Evolutionary conservation across 2,888 invertebrate species (phyloP).

Genomic region (Prenolepis imparis): DNA sequence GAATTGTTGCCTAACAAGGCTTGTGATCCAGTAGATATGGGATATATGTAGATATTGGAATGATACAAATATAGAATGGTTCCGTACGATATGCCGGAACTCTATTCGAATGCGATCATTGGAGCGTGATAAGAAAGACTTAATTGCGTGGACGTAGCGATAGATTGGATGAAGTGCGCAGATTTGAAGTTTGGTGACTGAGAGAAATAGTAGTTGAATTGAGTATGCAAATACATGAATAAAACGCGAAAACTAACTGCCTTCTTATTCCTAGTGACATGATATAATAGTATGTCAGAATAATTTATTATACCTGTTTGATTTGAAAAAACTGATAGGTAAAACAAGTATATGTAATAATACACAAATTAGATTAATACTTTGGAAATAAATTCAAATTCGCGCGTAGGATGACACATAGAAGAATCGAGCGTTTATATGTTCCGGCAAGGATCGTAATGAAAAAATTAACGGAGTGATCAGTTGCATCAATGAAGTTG

Average conservation of each 20-base stretch:
- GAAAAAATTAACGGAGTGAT: neutral
- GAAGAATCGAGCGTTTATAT: neutral
- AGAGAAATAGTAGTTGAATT: slow-evolving; percentile 16
- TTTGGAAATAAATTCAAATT: neutral
- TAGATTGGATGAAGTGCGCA: slow-evolving; percentile 43
- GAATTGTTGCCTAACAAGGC: neutral
- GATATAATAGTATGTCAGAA: slow-evolving; percentile 21
- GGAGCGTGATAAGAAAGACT: slow-evolving; percentile 47
- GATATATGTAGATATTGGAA: neutral
- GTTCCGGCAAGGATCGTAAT: neutral
- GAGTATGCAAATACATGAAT: slow-evolving; percentile 3
- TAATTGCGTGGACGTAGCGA: slow-evolving; percentile 40
- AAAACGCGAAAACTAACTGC: slow-evolving; percentile 38
- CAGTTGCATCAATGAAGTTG: neutral
- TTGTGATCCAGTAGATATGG: neutral
- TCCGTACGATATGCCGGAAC: slow-evolving; percentile 51
- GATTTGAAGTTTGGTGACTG: slow-evolving; percentile 37
- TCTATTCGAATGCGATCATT: slow-evolving; percentile 32
- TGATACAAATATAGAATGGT: slow-evolving; percentile 38
- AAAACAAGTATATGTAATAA: neutral
- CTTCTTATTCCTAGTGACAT: neutral
- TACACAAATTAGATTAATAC: neutral
- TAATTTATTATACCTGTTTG: slow-evolving; percentile 1
- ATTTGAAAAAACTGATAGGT: neutral
- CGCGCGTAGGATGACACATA: neutral